Evolutionary conservation across 2,888 invertebrate genomes (phyloP).

Genomic region (Miltochrista miniata): DNA sequence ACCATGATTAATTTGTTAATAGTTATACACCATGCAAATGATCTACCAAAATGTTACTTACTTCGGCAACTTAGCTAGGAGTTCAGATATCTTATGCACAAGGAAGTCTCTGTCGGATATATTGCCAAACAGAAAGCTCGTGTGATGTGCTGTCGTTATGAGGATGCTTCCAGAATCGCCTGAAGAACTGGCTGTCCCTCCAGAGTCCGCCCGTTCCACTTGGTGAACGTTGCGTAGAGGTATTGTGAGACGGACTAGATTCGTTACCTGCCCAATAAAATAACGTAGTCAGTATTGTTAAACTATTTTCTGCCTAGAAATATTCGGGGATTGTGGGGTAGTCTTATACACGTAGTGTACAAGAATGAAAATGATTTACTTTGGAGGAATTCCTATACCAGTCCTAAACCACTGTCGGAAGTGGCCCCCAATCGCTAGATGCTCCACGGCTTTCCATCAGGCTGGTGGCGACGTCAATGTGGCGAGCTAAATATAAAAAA

Average conservation of each 20-base stretch:
- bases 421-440: too few relatives aligned
- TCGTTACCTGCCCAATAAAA: constrained; percentile 84
- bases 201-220: constrained; percentile 90
- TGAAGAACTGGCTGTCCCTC: constrained; percentile 83
- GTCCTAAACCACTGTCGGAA: too few relatives aligned
- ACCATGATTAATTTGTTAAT: constrained; percentile 5
- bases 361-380: too few relatives aligned
- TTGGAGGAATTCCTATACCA: too few relatives aligned
- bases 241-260: constrained; percentile 93
- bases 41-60: constrained; percentile 43
- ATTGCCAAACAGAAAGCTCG: constrained; percentile 94
- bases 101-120: constrained; percentile 95
- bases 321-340: too few relatives aligned
- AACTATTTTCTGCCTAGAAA: too few relatives aligned
- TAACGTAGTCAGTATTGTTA: too few relatives aligned
- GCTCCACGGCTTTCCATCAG: too few relatives aligned
- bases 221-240: constrained; percentile 92
- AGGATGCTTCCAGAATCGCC: constrained; percentile 87
- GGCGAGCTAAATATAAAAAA: too few relatives aligned
- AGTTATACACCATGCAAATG: not conserved
- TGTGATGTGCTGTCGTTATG: constrained; percentile 91
- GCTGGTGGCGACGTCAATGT: too few relatives aligned
- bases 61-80: constrained; percentile 88
- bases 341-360: too few relatives aligned
- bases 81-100: constrained; percentile 94